A percentile compares a stretch with the other conserved stretches of the same genome.
Evolutionary conservation across 2,797 vertebrate genomes (phyloP).

Genomic region (Masticophis lateralis): DNA sequence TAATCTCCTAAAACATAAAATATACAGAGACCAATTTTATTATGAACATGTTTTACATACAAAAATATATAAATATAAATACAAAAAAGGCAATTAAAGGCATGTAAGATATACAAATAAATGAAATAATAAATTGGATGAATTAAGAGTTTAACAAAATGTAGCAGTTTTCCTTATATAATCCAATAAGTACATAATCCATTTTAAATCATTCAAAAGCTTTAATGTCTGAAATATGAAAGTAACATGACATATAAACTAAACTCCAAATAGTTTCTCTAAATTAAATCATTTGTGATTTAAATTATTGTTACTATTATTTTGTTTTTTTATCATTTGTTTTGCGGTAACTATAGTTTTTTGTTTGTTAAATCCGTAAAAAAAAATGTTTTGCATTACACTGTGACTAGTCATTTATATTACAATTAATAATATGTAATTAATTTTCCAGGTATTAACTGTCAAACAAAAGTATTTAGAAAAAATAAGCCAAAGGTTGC

Average conservation of each 20-base stretch:
- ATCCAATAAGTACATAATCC: not conserved
- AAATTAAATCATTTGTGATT: not conserved
- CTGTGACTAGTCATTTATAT: slow-evolving; percentile 26
- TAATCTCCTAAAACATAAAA: not conserved
- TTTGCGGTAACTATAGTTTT: not conserved
- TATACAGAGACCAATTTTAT: not conserved
- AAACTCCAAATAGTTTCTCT: not conserved
- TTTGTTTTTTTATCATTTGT: not conserved
- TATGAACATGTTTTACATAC: not conserved
- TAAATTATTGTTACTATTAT: not conserved
- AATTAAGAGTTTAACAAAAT: not conserved
- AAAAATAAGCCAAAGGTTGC: slow-evolving; percentile 36
- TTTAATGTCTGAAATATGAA: not conserved
- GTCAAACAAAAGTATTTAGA: slow-evolving; percentile 70
- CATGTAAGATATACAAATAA: not conserved
- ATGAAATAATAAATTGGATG: not conserved
- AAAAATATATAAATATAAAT: not conserved
- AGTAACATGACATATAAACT: not conserved
- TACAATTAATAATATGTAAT: slow-evolving; percentile 74
- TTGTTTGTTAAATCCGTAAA: slow-evolving; percentile 21
- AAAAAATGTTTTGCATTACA: slow-evolving; percentile 25
- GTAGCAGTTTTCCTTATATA: not conserved
- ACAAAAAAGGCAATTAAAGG: not conserved
- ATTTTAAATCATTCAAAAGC: not conserved
- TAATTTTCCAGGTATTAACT: slow-evolving; percentile 81